Conservation (phyloP, 1,140 invertebrate genomes). For the Brachionus paranguensis region DNA sequence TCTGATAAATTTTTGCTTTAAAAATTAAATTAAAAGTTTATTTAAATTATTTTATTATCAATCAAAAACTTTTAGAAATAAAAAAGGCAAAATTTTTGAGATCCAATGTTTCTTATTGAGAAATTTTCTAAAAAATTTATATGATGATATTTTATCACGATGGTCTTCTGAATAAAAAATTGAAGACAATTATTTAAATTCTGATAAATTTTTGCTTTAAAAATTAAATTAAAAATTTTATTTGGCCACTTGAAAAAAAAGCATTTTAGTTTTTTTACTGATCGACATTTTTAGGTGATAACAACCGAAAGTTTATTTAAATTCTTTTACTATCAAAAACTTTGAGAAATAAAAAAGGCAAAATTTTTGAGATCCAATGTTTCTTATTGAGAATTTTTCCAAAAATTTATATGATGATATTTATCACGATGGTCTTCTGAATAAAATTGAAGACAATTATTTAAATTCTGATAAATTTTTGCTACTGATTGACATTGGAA, state of each 20-base stretch:
- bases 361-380: too few relatives aligned
- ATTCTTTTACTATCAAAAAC: too few relatives aligned
- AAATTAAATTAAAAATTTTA: too few relatives aligned
- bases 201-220: background rate
- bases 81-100: too few relatives aligned
- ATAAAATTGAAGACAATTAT: background rate
- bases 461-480: background rate
- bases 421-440: constrained; percentile 33
- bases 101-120: background rate
- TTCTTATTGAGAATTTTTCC: too few relatives aligned
- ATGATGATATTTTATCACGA: constrained; percentile 32
- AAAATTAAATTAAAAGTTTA: background rate
- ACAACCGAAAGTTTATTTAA: too few relatives aligned
- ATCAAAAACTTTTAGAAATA: too few relatives aligned
- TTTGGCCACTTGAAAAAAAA: too few relatives aligned
- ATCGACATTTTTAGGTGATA: too few relatives aligned
- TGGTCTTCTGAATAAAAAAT: constrained; percentile 9
- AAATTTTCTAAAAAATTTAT: background rate
- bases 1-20: background rate
- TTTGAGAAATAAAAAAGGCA: too few relatives aligned
- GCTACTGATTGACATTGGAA: background rate
- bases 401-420: background rate
- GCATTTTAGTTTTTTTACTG: too few relatives aligned
- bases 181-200: background rate
- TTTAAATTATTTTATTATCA: too few relatives aligned